Evolutionary conservation across 1,140 invertebrate genomes (phyloP).

Genomic region (Drosophila lacertosa): DNA sequence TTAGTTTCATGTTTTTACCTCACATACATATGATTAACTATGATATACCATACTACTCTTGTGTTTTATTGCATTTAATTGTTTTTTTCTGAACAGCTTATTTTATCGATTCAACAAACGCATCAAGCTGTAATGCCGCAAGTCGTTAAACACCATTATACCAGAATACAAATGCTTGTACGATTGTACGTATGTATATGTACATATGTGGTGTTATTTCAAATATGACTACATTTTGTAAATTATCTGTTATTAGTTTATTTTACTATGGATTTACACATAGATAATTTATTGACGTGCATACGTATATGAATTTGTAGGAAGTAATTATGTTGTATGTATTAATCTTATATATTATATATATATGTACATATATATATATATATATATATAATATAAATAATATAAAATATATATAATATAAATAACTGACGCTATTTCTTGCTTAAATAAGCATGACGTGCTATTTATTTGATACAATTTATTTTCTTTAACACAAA

Average conservation of each 20-base stretch:
- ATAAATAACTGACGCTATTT: too few species aligned
- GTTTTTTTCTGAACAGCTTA: not conserved
- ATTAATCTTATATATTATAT: too few species aligned
- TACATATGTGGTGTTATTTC: too few species aligned
- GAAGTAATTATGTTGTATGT: too few species aligned
- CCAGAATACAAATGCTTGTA: too few species aligned
- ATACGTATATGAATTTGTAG: too few species aligned
- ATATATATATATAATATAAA: too few species aligned
- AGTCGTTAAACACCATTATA: not conserved
- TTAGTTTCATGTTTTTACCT: not conserved
- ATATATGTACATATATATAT: too few species aligned
- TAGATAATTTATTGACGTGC: too few species aligned
- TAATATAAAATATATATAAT: too few species aligned
- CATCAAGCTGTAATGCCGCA: slow-evolving; percentile 3
- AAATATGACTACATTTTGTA: not conserved
- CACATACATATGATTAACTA: not conserved
- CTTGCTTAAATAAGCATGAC: not conserved
- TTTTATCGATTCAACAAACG: slow-evolving; percentile 40
- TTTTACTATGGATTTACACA: not conserved
- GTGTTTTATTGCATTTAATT: not conserved
- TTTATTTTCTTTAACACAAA: not conserved
- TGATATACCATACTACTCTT: not conserved
- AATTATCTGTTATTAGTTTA: not conserved
- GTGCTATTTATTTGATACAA: slow-evolving; percentile 6
- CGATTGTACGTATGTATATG: not conserved